phyloP scores from a whole-genome alignment of 2,797 vertebrate species.

The Gymnoscopelus microlampas region DNA sequence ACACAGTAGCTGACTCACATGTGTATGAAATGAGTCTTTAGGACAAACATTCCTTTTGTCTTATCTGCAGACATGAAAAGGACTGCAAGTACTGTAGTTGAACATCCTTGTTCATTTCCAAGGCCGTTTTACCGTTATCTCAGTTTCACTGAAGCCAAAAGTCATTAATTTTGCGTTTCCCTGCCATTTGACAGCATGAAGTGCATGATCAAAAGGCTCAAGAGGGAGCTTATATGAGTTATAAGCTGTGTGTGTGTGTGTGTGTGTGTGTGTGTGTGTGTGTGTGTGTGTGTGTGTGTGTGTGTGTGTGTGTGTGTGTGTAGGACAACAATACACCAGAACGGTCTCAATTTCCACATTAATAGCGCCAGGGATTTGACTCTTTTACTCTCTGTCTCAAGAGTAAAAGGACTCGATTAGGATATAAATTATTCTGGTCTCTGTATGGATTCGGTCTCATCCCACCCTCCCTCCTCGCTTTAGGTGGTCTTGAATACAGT shows the following conservation, averaged over 20 bases:
- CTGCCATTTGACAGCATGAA: slow-evolving; percentile 1
- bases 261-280: slow-evolving; percentile 10
- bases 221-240: slow-evolving; percentile 23
- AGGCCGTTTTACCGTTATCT: slow-evolving; percentile 7
- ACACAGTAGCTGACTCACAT: slow-evolving; percentile 3
- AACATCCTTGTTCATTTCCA: slow-evolving; percentile 7
- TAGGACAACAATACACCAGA: too few relatives aligned
- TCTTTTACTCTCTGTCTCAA: too few relatives aligned
- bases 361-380: too few relatives aligned
- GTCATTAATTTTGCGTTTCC: background rate
- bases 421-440: too few relatives aligned
- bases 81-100: background rate
- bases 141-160: background rate
- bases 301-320: background rate
- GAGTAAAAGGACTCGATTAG: too few relatives aligned
- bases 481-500: too few relatives aligned
- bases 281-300: background rate
- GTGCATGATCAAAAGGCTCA: slow-evolving; percentile 24
- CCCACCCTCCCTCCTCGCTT: too few relatives aligned
- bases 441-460: too few relatives aligned
- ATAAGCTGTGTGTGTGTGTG: background rate
- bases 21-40: background rate
- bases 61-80: slow-evolving; percentile 10
- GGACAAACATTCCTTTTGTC: slow-evolving; percentile 2
- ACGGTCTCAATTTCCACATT: too few relatives aligned